Evolutionary conservation across 2,888 invertebrate species (phyloP).

Genomic region (Endotricha flammealis): DNA sequence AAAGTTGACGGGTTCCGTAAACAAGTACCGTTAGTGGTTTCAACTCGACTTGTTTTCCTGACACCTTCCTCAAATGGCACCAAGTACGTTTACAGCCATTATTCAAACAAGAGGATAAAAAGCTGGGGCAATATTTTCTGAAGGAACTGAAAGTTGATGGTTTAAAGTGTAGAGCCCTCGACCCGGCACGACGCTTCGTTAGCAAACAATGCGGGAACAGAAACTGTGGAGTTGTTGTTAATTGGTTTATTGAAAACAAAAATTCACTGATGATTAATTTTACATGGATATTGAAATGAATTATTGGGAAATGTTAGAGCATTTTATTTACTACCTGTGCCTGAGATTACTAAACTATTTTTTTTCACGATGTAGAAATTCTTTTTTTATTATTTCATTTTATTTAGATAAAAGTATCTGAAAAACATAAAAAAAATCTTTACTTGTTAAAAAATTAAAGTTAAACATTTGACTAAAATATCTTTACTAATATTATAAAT

Average conservation of each 20-base stretch:
- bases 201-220: slow-evolving; percentile 67
- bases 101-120: slow-evolving; percentile 78
- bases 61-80: slow-evolving; percentile 71
- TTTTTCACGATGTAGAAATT: too few relatives aligned
- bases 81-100: slow-evolving; percentile 73
- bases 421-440: too few relatives aligned
- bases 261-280: too few relatives aligned
- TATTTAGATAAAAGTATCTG: too few relatives aligned
- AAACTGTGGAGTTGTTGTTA: slow-evolving; percentile 33
- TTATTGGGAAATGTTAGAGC: too few relatives aligned
- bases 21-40: slow-evolving; percentile 72
- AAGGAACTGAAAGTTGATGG: slow-evolving; percentile 71
- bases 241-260: slow-evolving; percentile 11
- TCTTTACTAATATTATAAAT: too few relatives aligned
- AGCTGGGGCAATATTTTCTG: slow-evolving; percentile 75
- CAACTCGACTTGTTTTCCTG: slow-evolving; percentile 64
- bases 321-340: too few relatives aligned
- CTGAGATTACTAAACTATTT: too few relatives aligned
- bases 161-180: slow-evolving; percentile 75
- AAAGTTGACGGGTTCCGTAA: slow-evolving; percentile 72
- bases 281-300: too few relatives aligned
- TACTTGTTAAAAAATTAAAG: too few relatives aligned
- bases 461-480: too few relatives aligned
- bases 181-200: slow-evolving; percentile 64
- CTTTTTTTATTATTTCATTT: too few relatives aligned